Percentiles rank a stretch among this genome's conserved stretches.
These are phyloP conservation scores for Monodelphis domestica DNA, from an alignment of 2,797 vertebrate genomes.

Conservation along the genomic window DNA sequence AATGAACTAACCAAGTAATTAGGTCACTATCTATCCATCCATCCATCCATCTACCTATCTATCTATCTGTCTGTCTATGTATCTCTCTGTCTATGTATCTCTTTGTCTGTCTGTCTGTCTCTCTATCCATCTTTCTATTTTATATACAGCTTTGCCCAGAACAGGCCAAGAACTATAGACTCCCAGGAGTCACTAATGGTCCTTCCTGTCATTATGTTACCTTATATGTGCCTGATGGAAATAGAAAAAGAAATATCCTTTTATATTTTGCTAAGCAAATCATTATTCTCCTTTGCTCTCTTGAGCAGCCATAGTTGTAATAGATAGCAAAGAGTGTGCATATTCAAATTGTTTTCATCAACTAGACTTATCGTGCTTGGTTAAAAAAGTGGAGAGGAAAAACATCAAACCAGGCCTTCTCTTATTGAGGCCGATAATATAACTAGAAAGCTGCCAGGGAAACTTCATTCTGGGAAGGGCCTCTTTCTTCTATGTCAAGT, in stretches of 20 bases:
- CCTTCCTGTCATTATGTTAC: not conserved
- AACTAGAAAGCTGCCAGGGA: not conserved
- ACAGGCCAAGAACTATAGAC: not conserved
- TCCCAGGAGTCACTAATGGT: not conserved
- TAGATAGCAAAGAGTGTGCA: not conserved
- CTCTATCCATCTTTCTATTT: not conserved
- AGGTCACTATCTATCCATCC: not conserved
- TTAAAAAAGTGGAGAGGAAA: not conserved
- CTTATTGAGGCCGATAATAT: not conserved
- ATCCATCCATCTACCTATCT: not conserved
- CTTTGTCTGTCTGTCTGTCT: no score
- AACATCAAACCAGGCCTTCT: not conserved
- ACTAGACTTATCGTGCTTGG: not conserved
- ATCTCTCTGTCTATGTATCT: not conserved
- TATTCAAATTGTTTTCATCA: not conserved
- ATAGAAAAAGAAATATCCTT: not conserved
- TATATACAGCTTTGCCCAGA: not conserved
- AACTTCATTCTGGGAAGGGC: not conserved
- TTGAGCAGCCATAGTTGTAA: not conserved
- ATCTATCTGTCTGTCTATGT: no score
- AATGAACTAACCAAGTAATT: not conserved
- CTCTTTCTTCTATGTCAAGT: slow-evolving; percentile 23
- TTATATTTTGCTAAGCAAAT: not conserved
- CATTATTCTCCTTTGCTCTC: not conserved
- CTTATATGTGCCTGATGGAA: not conserved